A percentile compares a stretch with the other conserved stretches of the same genome.
Evolutionary conservation across 2,888 invertebrate genomes (phyloP).

Genomic region (Dascillus cervinus): DNA sequence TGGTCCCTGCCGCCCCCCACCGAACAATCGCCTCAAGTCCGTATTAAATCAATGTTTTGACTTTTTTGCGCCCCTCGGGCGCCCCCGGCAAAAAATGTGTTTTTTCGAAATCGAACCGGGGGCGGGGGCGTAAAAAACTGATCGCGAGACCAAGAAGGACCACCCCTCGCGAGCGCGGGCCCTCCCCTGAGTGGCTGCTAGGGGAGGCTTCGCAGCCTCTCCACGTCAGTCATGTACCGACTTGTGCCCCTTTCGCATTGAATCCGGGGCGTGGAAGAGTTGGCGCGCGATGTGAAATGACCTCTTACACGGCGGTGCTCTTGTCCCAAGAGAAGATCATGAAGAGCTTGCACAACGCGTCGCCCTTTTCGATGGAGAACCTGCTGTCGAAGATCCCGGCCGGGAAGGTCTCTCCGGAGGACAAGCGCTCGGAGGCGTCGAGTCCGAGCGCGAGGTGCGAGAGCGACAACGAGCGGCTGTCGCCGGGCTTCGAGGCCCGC

Average conservation of each 20-base stretch:
- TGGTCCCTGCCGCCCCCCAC: conserved; percentile 18
- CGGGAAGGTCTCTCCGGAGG: conserved; percentile 37
- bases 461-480: conserved; percentile 27
- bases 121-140: no score
- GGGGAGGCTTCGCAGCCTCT: conserved; percentile 26
- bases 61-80: conserved; percentile 1
- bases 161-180: conserved; percentile 21
- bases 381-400: conserved; percentile 28
- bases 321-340: conserved; percentile 38
- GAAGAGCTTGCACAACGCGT: conserved; percentile 35
- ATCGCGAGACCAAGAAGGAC: conserved; percentile 21
- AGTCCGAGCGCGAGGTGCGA: conserved; percentile 15
- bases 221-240: conserved; percentile 18
- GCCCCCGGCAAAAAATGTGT: no score
- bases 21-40: conserved; percentile 13
- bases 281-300: no score
- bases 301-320: no score
- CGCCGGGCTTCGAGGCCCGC: conserved; percentile 28
- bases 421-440: conserved; percentile 9
- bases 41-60: conserved; percentile 20
- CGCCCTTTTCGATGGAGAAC: conserved; percentile 41
- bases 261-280: no score
- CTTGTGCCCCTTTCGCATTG: conserved; percentile 15
- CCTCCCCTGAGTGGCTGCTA: conserved; percentile 32
- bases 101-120: no score